Base-by-base conservation (phyloP, 2,888 invertebrate genomes). In the Diabrotica balteata region DNA sequence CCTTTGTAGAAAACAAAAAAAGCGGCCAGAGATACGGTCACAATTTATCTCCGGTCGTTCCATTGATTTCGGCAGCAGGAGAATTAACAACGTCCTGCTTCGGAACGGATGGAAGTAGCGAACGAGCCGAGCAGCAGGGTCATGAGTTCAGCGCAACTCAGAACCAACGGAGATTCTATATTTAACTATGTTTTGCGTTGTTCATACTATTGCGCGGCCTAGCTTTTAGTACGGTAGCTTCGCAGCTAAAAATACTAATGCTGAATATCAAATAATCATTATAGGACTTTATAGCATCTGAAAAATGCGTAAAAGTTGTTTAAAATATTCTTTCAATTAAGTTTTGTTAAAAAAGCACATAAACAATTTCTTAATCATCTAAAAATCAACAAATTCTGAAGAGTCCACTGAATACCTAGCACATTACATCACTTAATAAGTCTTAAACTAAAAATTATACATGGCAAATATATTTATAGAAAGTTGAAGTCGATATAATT, bases 131-230 rank as follows among this genome's bases (percentile, higher is more conserved):
- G 63, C 63, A 67, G 73, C 72, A 73, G 76, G 77, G 77, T 77
- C 77, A 77, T 67, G 77, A 72, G 77, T 77, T 77, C 77, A 77
- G 70, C 65, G 67, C 75, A 68, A 72, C 72, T 72, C 65, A 49
- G 64, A 58, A 63, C 55, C 67, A 72, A 72, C 72, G 72, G 73
- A 71, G 73, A 72, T 76, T 76, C 75, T 76, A 77, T 76, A 76
- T 76, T 76, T 76, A 75, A 75, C 69, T 66, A 51, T 62, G 46
- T 59, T 63, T 54, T 53, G 44, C 63, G 63, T 59, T 55, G 64
- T 52, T 11, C 32, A 52, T 8, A 51, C 45, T 59, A 58, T 59
- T 58, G 53, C 51, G 50, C 17, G 50, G 32, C 54, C 50, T 47
- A 22, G 44, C 58, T 58, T 58, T 11, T 57, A 57, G 55, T 57